Percentiles rank a stretch among this genome's conserved stretches.
Conservation (phyloP, 1,140 invertebrate species). For the Drosophila teissieri region DNA sequence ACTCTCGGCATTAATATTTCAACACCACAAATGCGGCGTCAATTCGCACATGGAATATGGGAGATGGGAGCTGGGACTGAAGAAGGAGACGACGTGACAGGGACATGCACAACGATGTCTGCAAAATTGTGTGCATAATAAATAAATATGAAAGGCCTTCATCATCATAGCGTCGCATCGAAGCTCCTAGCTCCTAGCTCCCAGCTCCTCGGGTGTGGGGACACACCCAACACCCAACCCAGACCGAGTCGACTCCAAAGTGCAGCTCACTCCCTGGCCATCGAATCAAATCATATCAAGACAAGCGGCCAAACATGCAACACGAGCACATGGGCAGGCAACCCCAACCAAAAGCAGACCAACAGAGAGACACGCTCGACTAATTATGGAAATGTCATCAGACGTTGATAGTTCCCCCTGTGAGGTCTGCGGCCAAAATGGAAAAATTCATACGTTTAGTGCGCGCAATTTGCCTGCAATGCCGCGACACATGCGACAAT, state of each 20-base stretch:
- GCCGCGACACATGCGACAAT: constrained; percentile 76
- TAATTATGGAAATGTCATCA: constrained; percentile 83
- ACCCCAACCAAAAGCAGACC: constrained; percentile 32
- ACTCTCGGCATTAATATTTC: constrained; percentile 81
- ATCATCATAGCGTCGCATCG: background rate
- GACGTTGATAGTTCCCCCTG: constrained; percentile 52
- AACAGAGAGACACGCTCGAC: constrained; percentile 67
- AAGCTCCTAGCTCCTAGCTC: too few relatives aligned
- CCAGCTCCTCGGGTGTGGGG: too few relatives aligned
- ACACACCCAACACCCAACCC: constrained; percentile 17
- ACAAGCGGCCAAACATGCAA: constrained; percentile 67
- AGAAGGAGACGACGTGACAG: constrained; percentile 53
- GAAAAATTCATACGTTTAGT: constrained; percentile 57
- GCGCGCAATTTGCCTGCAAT: constrained; percentile 75
- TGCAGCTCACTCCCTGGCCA: constrained; percentile 60
- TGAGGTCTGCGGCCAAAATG: constrained; percentile 55
- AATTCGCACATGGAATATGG: constrained; percentile 72
- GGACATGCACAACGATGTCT: constrained; percentile 69
- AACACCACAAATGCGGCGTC: constrained; percentile 81
- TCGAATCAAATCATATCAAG: constrained; percentile 80
- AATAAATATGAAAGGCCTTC: constrained; percentile 71
- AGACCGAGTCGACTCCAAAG: constrained; percentile 24
- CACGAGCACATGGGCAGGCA: constrained; percentile 2
- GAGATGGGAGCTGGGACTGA: constrained; percentile 26
- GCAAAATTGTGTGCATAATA: constrained; percentile 78